Base-by-base conservation (phyloP, 2,113 vertebrate genomes). In the Pygoscelis adeliae region DNA sequence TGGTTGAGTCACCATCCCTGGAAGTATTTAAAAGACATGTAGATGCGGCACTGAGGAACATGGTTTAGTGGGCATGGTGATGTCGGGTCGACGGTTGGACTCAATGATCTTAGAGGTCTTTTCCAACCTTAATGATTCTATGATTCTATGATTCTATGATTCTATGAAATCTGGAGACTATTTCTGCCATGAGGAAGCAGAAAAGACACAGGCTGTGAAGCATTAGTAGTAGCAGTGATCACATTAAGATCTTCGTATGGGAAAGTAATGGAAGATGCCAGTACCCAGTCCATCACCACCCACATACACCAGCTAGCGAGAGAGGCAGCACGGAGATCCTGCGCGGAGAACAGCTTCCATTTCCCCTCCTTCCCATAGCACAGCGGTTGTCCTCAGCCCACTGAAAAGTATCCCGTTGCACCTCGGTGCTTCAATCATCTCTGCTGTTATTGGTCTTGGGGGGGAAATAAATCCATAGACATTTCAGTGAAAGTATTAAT, bases 351-450 rank as follows among this genome's bases (percentile, higher is more conserved):
- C 3, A 2, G 5, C 17, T 91, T 19, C 27, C 23, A 15, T 80
- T 77, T 86, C 29, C 40, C 4, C 13, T 87, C 19, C 25, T 83
- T 81, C 26, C 26, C 0, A 0, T 8, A 52, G 14, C 6, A 14
- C 20, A 40, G 29, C 4, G 6, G 11, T 86, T 93, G 46, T 87
- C 53, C 23, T 50, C 47, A 77, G 20, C 34, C 47, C 42, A 36
- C 40, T 49, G 4, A 67, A 47, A 94, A 72, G 5, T 42, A 21
- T 42, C 5, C 38, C 1, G 0, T 44, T 47, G 26, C 11, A 61
- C 27, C 40, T 55, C 3, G 1, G 14, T 52, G 16, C 16, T 55
- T 53, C 47, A 61, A 15, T 72, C 29, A 66, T 25, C 63, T 70
- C 42, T 16, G 25, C 10, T 56, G 4, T 59, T 87, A n/a, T 14